A percentile compares a stretch with the other conserved stretches of the same genome.
Conservation (phyloP, 2,113 vertebrate species). For the Arothron firmamentum region DNA sequence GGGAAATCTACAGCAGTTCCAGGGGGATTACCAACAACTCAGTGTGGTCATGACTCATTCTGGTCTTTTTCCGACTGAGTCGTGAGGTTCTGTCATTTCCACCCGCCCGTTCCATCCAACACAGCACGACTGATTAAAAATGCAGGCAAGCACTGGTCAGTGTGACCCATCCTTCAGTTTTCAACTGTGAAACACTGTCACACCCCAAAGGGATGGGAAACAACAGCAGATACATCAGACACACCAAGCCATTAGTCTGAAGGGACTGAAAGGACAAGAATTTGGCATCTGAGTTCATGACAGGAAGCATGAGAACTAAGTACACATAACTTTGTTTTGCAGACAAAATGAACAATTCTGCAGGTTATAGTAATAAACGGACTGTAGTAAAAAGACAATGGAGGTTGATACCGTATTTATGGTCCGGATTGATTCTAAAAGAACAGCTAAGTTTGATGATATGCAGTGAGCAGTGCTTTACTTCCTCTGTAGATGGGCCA, state of each 20-base stretch:
- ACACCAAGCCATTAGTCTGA: background rate
- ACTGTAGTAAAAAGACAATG: too few species aligned
- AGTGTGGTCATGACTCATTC: slow-evolving; percentile 60
- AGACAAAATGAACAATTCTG: background rate
- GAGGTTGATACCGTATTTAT: background rate
- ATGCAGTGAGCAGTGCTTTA: background rate
- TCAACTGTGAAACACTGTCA: background rate
- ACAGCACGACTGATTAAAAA: slow-evolving; percentile 36
- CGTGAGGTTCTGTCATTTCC: slow-evolving; percentile 31
- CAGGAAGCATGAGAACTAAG: background rate
- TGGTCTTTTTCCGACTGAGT: slow-evolving; percentile 35
- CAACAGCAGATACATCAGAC: slow-evolving; percentile 15
- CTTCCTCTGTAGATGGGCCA: background rate
- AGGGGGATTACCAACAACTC: slow-evolving; percentile 34
- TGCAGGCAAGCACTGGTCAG: slow-evolving; percentile 31
- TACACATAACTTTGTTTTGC: slow-evolving; percentile 1
- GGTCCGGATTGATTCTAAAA: background rate
- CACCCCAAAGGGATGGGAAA: slow-evolving; percentile 11
- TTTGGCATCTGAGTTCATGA: slow-evolving; percentile 16
- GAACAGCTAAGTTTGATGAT: background rate
- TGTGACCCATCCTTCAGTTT: slow-evolving; percentile 23
- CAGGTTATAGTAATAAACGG: too few species aligned
- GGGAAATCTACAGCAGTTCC: slow-evolving; percentile 42
- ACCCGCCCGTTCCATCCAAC: slow-evolving; percentile 33
- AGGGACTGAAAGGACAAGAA: slow-evolving; percentile 6